A percentile compares a stretch with the other conserved stretches of the same genome.
Conservation (phyloP, 2,113 vertebrate species). For the Nyctibius bracteatus region DNA sequence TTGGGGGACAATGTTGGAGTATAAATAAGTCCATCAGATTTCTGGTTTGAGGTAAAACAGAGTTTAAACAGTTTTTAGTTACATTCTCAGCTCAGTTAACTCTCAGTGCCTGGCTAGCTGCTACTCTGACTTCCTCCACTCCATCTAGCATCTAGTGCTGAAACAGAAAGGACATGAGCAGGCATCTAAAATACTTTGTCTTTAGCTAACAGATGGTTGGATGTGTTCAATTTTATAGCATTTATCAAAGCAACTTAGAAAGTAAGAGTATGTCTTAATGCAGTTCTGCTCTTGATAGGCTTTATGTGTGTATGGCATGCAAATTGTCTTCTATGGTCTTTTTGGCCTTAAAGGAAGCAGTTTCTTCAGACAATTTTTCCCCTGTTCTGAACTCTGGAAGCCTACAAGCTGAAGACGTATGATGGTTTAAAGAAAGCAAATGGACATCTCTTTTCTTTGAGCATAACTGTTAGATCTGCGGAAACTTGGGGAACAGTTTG, state of each 20-base stretch:
- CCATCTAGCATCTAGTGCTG: neutral
- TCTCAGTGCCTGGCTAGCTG: neutral
- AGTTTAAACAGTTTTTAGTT: neutral
- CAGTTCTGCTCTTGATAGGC: neutral
- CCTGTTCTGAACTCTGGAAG: neutral
- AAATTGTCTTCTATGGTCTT: neutral
- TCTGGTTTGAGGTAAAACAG: neutral
- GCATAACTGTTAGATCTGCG: neutral
- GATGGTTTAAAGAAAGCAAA: neutral
- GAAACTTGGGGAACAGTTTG: neutral
- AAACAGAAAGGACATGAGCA: neutral
- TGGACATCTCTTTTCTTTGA: neutral
- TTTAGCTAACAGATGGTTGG: neutral
- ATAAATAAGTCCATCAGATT: neutral
- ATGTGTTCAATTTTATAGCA: neutral
- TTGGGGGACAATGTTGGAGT: neutral
- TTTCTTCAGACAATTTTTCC: neutral
- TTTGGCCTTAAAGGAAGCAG: neutral
- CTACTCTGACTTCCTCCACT: neutral
- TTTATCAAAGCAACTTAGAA: neutral
- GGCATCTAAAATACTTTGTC: neutral
- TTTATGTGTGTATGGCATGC: neutral
- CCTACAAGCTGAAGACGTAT: neutral
- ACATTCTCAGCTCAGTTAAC: neutral
- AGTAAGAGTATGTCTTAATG: neutral